phyloP scores from a whole-genome alignment of 2,113 vertebrate genomes.

The Phrynocephalus versicolor region DNA sequence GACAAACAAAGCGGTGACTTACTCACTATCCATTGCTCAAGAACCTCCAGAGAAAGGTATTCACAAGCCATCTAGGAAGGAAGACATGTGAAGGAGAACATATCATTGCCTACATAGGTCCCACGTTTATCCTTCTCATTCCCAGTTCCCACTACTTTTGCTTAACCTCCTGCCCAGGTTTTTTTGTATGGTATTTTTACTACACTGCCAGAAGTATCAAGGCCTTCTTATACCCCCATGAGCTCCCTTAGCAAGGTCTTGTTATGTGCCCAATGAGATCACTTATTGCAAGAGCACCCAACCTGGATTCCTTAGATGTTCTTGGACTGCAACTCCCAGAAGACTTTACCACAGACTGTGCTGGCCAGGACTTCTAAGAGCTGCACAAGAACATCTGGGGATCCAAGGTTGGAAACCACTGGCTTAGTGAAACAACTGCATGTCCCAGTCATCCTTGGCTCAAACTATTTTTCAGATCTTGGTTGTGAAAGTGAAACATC shows the following conservation, averaged over 20 bases:
- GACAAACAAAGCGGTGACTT: conserved; percentile 59
- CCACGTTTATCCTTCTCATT: neutral
- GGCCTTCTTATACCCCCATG: neutral
- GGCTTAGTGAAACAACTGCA: neutral
- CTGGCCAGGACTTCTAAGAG: no score
- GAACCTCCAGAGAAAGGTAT: conserved; percentile 89
- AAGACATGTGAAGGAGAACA: neutral
- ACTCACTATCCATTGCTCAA: conserved; percentile 95
- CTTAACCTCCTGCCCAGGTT: neutral
- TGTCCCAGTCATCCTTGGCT: neutral
- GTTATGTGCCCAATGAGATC: no score
- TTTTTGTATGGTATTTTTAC: neutral
- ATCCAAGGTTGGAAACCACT: no score
- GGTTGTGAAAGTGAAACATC: neutral
- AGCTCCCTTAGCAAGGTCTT: no score
- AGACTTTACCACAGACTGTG: no score
- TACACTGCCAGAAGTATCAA: neutral
- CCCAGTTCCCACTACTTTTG: neutral
- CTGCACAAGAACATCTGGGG: no score
- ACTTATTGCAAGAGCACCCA: no score
- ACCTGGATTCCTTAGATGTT: no score
- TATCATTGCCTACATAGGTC: neutral
- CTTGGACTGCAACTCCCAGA: no score
- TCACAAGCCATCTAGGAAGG: conserved; percentile 87
- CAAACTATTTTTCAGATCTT: neutral